Conservation (phyloP, 1,140 invertebrate genomes). For the Eriocheir sinensis region DNA sequence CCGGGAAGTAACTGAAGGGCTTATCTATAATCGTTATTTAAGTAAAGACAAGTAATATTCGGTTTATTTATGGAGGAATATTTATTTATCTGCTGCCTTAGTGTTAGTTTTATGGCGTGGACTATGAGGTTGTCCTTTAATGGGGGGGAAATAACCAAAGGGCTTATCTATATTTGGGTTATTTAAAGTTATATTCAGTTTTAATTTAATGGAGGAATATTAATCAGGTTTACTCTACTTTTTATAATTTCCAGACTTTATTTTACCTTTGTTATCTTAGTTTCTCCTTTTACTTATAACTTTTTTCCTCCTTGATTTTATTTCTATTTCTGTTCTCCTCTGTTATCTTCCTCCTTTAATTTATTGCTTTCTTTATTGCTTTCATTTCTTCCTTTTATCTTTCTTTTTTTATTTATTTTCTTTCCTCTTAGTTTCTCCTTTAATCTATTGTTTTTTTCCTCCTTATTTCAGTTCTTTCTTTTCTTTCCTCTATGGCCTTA, state of each 20-base stretch:
- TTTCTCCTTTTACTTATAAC: not conserved
- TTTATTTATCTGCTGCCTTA: too few relatives aligned
- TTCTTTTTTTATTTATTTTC: not conserved
- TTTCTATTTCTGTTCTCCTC: not conserved
- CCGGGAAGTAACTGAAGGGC: too few relatives aligned
- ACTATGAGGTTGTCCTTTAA: too few relatives aligned
- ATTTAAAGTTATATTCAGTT: too few relatives aligned
- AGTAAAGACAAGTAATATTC: too few relatives aligned
- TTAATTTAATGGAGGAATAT: too few relatives aligned
- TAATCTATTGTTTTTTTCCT: not conserved
- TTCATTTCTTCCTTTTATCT: not conserved
- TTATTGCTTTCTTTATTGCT: not conserved
- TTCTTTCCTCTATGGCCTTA: not conserved
- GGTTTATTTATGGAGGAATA: too few relatives aligned
- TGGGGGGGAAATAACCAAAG: too few relatives aligned
- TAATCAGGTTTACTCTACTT: too few relatives aligned
- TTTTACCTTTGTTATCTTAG: not conserved
- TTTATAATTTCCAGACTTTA: not conserved
- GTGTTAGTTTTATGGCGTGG: too few relatives aligned
- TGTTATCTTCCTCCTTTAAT: not conserved
- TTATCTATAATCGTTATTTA: too few relatives aligned
- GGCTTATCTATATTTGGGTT: too few relatives aligned
- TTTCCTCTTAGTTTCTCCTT: not conserved
- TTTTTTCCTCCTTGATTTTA: not conserved
- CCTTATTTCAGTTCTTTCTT: not conserved